A percentile compares a stretch with the other conserved stretches of the same genome.
Evolutionary conservation across 1,140 invertebrate genomes (phyloP).

Genomic region (Thaumatotibia leucotreta): DNA sequence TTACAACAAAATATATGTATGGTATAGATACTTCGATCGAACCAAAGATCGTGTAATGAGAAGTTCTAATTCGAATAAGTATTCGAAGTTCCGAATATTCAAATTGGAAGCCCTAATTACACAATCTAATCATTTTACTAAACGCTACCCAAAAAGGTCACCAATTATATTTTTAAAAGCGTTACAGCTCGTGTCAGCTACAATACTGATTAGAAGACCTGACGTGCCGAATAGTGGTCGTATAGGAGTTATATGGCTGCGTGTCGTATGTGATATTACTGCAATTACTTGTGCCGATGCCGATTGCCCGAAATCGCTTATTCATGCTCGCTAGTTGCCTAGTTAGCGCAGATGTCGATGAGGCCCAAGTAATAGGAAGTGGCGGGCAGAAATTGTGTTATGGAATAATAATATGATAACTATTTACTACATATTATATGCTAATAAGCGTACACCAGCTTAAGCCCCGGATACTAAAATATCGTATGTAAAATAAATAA

Average conservation of each 20-base stretch:
- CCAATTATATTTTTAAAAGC: not conserved
- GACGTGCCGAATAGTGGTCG: not conserved
- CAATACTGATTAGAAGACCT: not conserved
- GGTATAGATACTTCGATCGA: too few relatives aligned
- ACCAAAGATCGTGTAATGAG: too few relatives aligned
- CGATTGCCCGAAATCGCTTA: slow-evolving; percentile 64
- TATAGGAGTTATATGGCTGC: not conserved
- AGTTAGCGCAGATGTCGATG: slow-evolving; percentile 46
- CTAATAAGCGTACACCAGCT: too few relatives aligned
- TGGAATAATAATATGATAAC: not conserved
- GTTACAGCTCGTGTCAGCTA: not conserved
- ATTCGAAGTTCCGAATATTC: too few relatives aligned
- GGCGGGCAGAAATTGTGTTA: not conserved
- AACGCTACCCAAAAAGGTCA: not conserved
- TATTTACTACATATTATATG: too few relatives aligned
- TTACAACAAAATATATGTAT: too few relatives aligned
- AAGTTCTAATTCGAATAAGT: too few relatives aligned
- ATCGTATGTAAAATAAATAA: too few relatives aligned
- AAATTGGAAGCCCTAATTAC: too few relatives aligned
- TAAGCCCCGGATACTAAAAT: too few relatives aligned
- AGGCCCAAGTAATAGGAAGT: not conserved
- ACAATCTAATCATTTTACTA: not conserved
- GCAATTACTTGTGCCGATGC: slow-evolving; percentile 12
- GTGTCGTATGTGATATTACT: not conserved
- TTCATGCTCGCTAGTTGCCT: slow-evolving; percentile 67